Percentiles rank a stretch among this genome's conserved stretches.
These are phyloP conservation scores for Prorops nasuta DNA, from an alignment of 1,140 invertebrate genomes.

Conservation along the genomic window DNA sequence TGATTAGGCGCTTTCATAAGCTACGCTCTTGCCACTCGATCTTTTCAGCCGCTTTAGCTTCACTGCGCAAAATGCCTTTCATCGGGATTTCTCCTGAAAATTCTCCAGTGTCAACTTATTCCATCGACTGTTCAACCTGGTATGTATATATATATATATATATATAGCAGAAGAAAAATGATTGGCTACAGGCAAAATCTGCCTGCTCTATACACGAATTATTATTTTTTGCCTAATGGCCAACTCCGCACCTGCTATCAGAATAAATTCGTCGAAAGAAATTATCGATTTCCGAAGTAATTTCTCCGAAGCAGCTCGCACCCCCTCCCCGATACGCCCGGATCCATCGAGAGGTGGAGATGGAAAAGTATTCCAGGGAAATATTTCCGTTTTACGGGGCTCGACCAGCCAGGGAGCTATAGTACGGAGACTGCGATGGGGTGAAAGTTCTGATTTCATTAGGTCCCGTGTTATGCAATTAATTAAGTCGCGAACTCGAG, in stretches of 20 bases:
- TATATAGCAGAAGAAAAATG: too few species aligned
- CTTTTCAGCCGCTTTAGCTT: too few species aligned
- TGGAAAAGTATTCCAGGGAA: slow-evolving; percentile 49
- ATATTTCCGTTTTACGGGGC: slow-evolving; percentile 49
- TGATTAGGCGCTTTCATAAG: slow-evolving; percentile 42
- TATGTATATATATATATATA: too few species aligned
- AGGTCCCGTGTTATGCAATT: slow-evolving; percentile 57
- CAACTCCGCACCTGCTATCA: too few species aligned
- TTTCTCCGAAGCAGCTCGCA: slow-evolving; percentile 36
- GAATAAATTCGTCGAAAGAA: slow-evolving; percentile 29
- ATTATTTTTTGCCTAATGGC: too few species aligned
- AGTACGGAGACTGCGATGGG: slow-evolving; percentile 37
- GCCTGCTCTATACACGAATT: too few species aligned
- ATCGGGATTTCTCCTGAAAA: too few species aligned
- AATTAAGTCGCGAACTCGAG: slow-evolving; percentile 54
- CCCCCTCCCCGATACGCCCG: slow-evolving; percentile 16
- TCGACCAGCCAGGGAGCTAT: slow-evolving; percentile 24
- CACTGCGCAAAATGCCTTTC: too few species aligned
- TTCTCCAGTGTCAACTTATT: too few species aligned
- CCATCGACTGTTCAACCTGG: too few species aligned
- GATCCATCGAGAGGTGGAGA: slow-evolving; percentile 19
- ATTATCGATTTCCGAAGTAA: slow-evolving; percentile 45
- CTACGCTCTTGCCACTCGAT: too few species aligned
- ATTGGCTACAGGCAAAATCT: too few species aligned
- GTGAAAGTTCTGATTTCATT: slow-evolving; percentile 54